Evolutionary conservation across 2,113 vertebrate genomes (phyloP), one percentile per base, ranked within the genome.

Genomic region (Strix uralensis): DNA sequence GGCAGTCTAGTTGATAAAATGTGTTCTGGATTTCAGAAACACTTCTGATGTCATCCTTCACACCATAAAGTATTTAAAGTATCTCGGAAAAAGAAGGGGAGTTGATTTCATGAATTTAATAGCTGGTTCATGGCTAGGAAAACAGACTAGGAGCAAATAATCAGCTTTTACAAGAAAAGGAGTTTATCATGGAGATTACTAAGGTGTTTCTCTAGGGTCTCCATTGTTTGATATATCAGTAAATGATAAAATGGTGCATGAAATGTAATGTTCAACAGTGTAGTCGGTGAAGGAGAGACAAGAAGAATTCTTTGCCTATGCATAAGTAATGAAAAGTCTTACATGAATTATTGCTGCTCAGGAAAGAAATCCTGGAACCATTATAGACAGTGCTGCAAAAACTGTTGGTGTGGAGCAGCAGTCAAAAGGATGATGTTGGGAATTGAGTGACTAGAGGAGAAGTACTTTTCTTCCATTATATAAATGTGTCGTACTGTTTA

Each of bases 241-340:
- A 44, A 67, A 30, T 58, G 15, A 70, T 61, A 61, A 61, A 86
- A 13, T 38, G 36, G 4, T 2, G 0, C 5, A 3, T 30, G 58
- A 75, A 71, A 21, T 1, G 0, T 9, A 10, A 7, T 20, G 34
- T 67, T 79, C 23, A 62, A 0, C 15, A 27, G 13, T 19, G 9
- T 15, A 61, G 51, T 25, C 5, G 3, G 21, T 29, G 69, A 46
- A 14, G 26, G 55, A 75, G 42, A 3, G 12, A 62, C 13, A 18
- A 40, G 30, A 81, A 52, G 29, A 29, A 51, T 74, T 46, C 20
- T 46, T 42, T 47, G 20, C 29, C 40, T 59, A 0, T 58, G 25
- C 11, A 1, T 67, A 71, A 81, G 20, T 44, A 49, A 4, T 70
- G 13, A 63, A 63, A 54, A 27, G 6, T 66, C 25, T 61, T 29